Base-by-base conservation (phyloP, 2,888 invertebrate genomes). In the Hemicrepidius hirtus region DNA sequence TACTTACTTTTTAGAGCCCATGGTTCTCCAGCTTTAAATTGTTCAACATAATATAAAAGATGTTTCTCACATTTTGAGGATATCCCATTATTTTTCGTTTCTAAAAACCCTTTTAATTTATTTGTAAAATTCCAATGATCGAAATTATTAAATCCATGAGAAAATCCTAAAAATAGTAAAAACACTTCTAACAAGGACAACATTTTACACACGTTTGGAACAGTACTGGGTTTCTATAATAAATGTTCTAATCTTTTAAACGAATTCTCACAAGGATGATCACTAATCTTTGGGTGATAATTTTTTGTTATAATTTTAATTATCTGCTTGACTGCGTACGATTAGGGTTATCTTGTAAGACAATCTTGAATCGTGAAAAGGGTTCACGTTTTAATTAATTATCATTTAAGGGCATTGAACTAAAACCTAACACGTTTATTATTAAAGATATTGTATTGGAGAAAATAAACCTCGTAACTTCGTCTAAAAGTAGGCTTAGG, bases 1-100 rank as follows among this genome's bases (percentile, higher is more conserved):
- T 16, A 16, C 44, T 44, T 44, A 44, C 44, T 44, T 44, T 18
- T 13, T 44, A 44, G 18, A 16, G 44, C 44, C 44, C 44, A 44
- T 4, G 18, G 5, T 44, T 44, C 44, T 44, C 10, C 1, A 16
- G 18, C 6, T 5, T 1, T 16, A 6, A 44, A 16, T 1, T 16
- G 2, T 6, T 44, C 16, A 18, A 16, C 18, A 16, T 44, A 44
- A 6, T 18, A 44, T 2, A 5, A 6, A 44, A 44, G 13, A 13
- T 44, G 44, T 0, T 16, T 7, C 18, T 44, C 1, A 9, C 44
- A 44, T 9, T 44, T 16, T 0, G 18, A 1, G 1, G 44, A 44
- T 44, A 44, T 16, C 5, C 18, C 44, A 5, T 7, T 18, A 6
- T 44, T 44, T 4, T 16, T 10, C 5, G 5, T 44, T 44, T 44